phyloP scores from a whole-genome alignment of 1,140 invertebrate species.

The Hetaerina americana region DNA sequence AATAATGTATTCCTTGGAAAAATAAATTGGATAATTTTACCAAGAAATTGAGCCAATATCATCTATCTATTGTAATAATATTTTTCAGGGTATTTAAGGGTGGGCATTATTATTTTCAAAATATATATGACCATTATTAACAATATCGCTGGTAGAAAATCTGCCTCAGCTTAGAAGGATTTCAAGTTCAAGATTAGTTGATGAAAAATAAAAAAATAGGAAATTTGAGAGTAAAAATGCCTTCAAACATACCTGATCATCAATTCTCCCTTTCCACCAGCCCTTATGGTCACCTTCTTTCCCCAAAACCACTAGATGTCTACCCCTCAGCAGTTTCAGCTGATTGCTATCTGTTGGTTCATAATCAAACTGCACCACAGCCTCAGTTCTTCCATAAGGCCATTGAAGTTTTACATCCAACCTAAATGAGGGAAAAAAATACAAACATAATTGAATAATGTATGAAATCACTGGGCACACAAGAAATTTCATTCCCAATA shows the following conservation, averaged over 20 bases:
- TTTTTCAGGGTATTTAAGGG: no score
- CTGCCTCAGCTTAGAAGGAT: no score
- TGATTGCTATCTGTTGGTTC: slow-evolving; percentile 66
- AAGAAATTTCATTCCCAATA: slow-evolving; percentile 80
- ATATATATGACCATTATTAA: no score
- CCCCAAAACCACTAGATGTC: slow-evolving; percentile 60
- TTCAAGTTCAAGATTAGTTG: no score
- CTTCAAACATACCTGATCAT: slow-evolving; percentile 46
- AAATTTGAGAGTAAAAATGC: no score
- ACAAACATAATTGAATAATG: slow-evolving; percentile 4
- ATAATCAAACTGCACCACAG: slow-evolving; percentile 47
- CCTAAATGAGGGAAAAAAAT: slow-evolving; percentile 27
- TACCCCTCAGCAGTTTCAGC: slow-evolving; percentile 59
- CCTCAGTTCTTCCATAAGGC: slow-evolving; percentile 59
- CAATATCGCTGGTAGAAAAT: no score
- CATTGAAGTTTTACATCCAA: slow-evolving; percentile 58
- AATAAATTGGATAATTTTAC: no score
- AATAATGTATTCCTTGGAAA: no score
- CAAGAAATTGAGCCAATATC: no score
- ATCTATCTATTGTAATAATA: no score
- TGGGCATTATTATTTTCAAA: no score
- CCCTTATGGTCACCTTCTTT: slow-evolving; percentile 65
- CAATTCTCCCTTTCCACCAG: slow-evolving; percentile 67
- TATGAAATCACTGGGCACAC: slow-evolving; percentile 33
- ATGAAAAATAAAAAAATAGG: no score